Percentiles rank a stretch among this genome's conserved stretches.
phyloP scores from a whole-genome alignment of 2,797 vertebrate species.

The Bradypodion pumilum region DNA sequence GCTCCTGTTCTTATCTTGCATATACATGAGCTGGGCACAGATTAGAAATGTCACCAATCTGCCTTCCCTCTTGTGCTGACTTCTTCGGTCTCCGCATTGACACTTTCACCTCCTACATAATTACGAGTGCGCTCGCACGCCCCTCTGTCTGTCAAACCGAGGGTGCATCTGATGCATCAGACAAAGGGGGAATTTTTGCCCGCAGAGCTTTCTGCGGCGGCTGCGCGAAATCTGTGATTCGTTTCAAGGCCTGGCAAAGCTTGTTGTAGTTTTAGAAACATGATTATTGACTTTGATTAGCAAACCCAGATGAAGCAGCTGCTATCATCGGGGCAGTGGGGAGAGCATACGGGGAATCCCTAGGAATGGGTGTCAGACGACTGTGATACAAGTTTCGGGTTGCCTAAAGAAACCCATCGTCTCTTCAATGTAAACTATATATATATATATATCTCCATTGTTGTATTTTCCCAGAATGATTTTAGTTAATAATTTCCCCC shows the following conservation, averaged over 20 bases:
- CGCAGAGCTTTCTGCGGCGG: background rate
- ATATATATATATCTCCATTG: no score
- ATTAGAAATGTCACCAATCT: background rate
- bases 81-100: no score
- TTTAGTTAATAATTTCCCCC: no score
- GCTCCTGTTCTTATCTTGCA: background rate
- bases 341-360: background rate
- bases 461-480: no score
- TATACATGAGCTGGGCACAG: background rate
- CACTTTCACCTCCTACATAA: no score
- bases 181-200: background rate
- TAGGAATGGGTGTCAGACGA: conserved; percentile 2
- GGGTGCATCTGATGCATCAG: background rate
- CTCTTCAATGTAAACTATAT: no score
- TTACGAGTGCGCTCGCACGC: no score
- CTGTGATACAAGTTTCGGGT: no score
- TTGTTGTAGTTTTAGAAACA: background rate
- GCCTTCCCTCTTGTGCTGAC: background rate
- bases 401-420: no score
- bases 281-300: background rate
- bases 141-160: background rate
- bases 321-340: background rate
- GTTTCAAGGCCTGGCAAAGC: background rate
- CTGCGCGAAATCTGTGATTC: no score
- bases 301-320: background rate